Conservation (phyloP, 1,140 invertebrate genomes). For the Saxidomus purpurata region DNA sequence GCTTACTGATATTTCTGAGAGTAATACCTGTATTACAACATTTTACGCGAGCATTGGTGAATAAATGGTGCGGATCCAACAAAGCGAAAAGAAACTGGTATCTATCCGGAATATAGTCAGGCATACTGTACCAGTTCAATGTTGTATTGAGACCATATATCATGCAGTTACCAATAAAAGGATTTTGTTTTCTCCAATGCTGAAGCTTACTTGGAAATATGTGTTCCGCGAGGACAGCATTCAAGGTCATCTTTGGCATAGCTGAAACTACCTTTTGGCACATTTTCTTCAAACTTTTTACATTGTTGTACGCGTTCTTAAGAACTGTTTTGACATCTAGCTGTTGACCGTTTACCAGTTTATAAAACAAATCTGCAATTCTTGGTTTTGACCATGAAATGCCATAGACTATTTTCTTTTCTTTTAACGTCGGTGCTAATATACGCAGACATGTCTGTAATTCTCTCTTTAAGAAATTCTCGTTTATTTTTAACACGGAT, state of each 20-base stretch:
- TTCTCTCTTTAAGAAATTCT: too few species aligned
- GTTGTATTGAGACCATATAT: not conserved
- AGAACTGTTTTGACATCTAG: too few species aligned
- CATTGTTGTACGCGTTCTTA: too few species aligned
- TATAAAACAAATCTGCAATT: too few species aligned
- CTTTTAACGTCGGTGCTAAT: too few species aligned
- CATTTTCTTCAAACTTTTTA: too few species aligned
- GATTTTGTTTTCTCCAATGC: not conserved
- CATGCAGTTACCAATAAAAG: not conserved
- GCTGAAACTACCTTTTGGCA: too few species aligned
- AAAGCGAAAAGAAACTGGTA: not conserved
- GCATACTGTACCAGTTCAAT: not conserved
- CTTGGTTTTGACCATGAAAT: too few species aligned
- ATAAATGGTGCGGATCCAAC: constrained; percentile 28
- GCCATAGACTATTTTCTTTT: not conserved
- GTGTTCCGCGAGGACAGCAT: not conserved
- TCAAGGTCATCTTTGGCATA: too few species aligned
- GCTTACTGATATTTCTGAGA: not conserved
- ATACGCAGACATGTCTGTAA: too few species aligned
- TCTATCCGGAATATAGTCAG: constrained; percentile 17
- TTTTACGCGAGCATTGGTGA: constrained; percentile 34
- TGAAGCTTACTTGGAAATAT: not conserved
- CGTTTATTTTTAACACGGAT: too few species aligned
- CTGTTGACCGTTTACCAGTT: too few species aligned
- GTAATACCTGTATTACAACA: not conserved